These are phyloP conservation scores for Wasmannia auropunctata DNA, from an alignment of 1,140 invertebrate genomes.

Conservation along the genomic window DNA sequence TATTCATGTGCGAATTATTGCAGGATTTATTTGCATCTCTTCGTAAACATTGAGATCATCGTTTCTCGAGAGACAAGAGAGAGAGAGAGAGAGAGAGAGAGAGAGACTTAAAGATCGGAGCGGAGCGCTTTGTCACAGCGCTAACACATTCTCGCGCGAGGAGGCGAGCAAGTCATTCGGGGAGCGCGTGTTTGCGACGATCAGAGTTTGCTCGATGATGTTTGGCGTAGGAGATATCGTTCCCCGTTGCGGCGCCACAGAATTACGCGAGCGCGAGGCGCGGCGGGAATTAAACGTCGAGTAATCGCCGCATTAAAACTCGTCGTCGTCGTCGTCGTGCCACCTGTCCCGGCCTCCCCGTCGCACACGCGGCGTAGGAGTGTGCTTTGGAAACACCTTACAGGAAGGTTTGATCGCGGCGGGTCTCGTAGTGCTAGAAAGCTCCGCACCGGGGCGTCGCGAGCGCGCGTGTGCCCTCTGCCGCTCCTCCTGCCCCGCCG, in stretches of 20 bases:
- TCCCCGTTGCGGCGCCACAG: slow-evolving; percentile 2
- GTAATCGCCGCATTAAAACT: slow-evolving; percentile 24
- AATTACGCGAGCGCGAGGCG: background rate
- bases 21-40: slow-evolving; percentile 27
- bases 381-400: slow-evolving; percentile 31
- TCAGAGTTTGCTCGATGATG: background rate
- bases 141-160: background rate
- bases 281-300: slow-evolving; percentile 15
- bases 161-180: background rate
- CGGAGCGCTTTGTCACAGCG: background rate
- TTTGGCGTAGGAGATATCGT: background rate
- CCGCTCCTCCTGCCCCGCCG: no score
- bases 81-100: background rate
- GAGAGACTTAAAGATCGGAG: background rate
- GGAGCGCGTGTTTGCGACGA: background rate
- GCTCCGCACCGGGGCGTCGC: background rate
- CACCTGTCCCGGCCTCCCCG: slow-evolving; percentile 21
- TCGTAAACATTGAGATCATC: background rate
- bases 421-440: slow-evolving; percentile 14
- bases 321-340: slow-evolving; percentile 28
- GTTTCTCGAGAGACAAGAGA: background rate
- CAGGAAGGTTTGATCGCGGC: background rate
- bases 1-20: slow-evolving; percentile 18
- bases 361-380: background rate
- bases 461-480: background rate